Evolutionary conservation across 2,113 vertebrate species (phyloP).

Genomic region (Xerus inauris): DNA sequence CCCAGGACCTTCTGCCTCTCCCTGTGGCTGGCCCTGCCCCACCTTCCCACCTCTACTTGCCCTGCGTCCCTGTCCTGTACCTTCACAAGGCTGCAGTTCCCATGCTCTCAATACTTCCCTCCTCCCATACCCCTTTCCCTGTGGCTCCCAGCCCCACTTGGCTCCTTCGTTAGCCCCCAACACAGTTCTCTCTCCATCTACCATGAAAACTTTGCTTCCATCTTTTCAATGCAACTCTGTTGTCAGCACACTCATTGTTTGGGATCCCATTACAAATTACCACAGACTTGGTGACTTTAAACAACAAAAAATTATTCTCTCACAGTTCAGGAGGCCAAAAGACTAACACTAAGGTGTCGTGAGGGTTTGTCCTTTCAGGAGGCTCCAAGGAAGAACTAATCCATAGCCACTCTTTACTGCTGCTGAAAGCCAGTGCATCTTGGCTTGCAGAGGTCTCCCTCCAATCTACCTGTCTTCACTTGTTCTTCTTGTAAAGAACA

Average conservation of each 20-base stretch:
- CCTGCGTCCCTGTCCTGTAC: not conserved
- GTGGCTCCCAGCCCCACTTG: not conserved
- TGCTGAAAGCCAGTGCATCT: not conserved
- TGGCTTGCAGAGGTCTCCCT: not conserved
- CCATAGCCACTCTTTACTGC: no score
- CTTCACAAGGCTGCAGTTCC: fast-evolving
- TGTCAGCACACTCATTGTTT: not conserved
- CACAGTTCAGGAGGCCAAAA: not conserved
- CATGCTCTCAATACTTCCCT: no score
- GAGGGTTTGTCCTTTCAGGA: not conserved
- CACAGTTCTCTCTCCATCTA: not conserved
- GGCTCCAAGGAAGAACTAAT: not conserved
- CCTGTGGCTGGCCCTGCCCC: not conserved
- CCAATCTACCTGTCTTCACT: not conserved
- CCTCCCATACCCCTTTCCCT: not conserved
- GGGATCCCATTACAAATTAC: not conserved
- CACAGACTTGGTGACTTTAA: not conserved
- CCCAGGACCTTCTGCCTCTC: no score
- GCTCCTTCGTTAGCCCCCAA: not conserved
- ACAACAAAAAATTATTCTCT: not conserved
- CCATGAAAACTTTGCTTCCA: not conserved
- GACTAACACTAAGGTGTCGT: not conserved
- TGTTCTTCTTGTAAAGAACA: not conserved
- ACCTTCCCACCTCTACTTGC: fast-evolving
- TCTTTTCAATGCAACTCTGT: not conserved